Conservation (phyloP, 2,797 vertebrate genomes). For the Pipistrellus kuhlii region DNA sequence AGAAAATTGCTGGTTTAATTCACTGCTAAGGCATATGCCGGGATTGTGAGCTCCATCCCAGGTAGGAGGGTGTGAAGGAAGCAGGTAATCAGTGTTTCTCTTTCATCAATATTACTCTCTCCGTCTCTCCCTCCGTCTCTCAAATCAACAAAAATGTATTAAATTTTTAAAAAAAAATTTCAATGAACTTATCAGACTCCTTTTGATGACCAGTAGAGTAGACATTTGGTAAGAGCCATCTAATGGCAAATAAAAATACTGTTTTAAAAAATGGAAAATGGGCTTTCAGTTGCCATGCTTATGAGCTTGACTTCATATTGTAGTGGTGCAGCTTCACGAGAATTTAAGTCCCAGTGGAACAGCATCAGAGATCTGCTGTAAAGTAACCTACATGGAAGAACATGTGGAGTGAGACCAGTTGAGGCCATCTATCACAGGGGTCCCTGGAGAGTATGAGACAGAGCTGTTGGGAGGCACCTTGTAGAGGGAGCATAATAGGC, state of each 20-base stretch:
- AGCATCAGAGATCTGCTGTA: not conserved
- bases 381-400: not conserved
- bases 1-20: not conserved
- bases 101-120: not conserved
- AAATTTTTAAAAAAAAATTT: not conserved
- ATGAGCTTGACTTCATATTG: not conserved
- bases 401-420: not conserved
- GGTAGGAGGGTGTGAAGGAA: not conserved
- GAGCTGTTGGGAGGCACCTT: not conserved
- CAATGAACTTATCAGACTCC: not conserved
- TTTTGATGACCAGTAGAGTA: slow-evolving; percentile 29
- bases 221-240: not conserved
- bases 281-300: not conserved
- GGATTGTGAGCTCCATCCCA: not conserved
- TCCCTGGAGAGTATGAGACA: not conserved
- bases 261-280: slow-evolving; percentile 40
- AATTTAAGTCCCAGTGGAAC: not conserved
- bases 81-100: not conserved
- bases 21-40: not conserved
- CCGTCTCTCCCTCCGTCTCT: not conserved
- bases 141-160: not conserved
- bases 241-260: slow-evolving; percentile 28
- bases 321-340: not conserved
- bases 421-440: not conserved
- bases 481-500: not conserved